Evolutionary conservation across 2,113 vertebrate genomes (phyloP), one percentile per base, ranked within the genome.

Genomic region (Cyprinodon variegatus): DNA sequence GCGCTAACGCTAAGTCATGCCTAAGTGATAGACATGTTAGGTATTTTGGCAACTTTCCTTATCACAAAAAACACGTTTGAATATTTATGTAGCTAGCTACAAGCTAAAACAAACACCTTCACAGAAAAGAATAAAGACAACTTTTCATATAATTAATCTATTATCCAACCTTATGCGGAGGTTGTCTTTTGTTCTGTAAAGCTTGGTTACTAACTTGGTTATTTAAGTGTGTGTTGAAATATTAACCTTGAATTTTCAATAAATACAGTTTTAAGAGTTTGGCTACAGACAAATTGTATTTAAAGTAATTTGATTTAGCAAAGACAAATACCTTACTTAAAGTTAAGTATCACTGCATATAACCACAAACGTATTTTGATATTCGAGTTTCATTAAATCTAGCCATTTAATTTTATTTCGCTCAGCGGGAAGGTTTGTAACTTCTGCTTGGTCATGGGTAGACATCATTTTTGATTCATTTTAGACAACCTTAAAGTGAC

Each of bases 401-500:
- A 57, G 43, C 53, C 12, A 38, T 65, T 63, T 70, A 13, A 40
- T 50, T 70, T 64, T 57, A 38, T 36, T 72, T 50, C 14, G 6
- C 48, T 63, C 68, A 7, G 68, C 69, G 38, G 53, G 62, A 29
- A 38, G 72, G 69, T 48, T 72, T 70, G 38, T 57, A 13, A 53
- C 61, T 75, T 82, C 12, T 74, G 46, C 72, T 53, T 81, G 41
- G 7, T 79, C 13, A 15, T 65, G 57, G 39, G 43, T 66, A 53
- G 41, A 62, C 77, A 53, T 61, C 22, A 5, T 66, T 53, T 72
- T 69, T 39, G 67, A 37, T 75, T 77, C 12, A 74, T 70, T 39
- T 36, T n/a, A 43, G 38, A 74, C 60, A 68, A 53, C 62, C 62
- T 60, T 63, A 8, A 11, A 62, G 64, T 60, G 59, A 62, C 68